phyloP scores from a whole-genome alignment of 2,113 vertebrate species.

The Scomber japonicus region DNA sequence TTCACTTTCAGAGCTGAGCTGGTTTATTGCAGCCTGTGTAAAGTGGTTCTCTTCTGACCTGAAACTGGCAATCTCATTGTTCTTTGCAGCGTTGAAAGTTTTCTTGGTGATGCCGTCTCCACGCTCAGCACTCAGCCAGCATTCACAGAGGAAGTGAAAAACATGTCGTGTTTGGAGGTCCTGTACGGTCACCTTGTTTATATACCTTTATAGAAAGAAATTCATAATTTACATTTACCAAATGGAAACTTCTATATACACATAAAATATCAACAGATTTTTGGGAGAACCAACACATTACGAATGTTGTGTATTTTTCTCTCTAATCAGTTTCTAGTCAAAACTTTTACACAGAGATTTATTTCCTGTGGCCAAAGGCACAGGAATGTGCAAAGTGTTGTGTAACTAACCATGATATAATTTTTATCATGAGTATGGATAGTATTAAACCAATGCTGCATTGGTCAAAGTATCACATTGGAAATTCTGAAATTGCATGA shows the following conservation, averaged over 20 bases:
- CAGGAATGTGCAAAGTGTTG: not conserved
- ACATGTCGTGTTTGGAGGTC: constrained; percentile 81
- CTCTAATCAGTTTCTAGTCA: too few relatives aligned
- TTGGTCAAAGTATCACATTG: not conserved
- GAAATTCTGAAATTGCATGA: too few relatives aligned
- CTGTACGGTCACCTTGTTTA: constrained; percentile 81
- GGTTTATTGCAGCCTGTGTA: not conserved
- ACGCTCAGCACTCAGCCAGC: constrained; percentile 80
- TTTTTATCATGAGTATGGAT: not conserved
- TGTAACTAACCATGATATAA: too few relatives aligned
- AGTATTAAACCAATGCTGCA: not conserved
- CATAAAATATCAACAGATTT: too few relatives aligned
- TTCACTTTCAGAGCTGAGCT: not conserved
- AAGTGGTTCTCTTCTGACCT: constrained; percentile 68
- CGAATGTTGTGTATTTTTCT: too few relatives aligned
- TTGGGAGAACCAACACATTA: too few relatives aligned
- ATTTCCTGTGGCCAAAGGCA: not conserved
- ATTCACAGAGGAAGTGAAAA: constrained; percentile 84
- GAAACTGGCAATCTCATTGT: constrained; percentile 85
- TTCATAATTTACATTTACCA: not conserved
- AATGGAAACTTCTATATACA: not conserved
- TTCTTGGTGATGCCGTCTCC: constrained; percentile 81
- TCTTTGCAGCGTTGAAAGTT: constrained; percentile 83
- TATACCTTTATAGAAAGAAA: constrained; percentile 74
- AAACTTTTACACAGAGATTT: not conserved